These are phyloP conservation scores for Therioaphis trifolii DNA, from an alignment of 2,888 invertebrate genomes.

Conservation along the genomic window DNA sequence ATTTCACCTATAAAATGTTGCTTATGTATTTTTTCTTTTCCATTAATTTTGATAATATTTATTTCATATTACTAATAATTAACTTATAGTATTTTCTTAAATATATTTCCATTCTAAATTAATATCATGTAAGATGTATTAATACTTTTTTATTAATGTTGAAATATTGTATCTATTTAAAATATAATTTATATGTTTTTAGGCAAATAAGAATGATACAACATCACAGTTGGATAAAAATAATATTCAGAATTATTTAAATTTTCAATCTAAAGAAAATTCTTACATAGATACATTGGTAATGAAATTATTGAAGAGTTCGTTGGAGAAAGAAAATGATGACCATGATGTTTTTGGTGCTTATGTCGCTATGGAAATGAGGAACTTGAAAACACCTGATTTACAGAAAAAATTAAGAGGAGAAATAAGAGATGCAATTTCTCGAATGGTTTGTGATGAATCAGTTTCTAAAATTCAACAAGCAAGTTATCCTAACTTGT, in stretches of 20 bases:
- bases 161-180: neutral
- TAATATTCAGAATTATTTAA: neutral
- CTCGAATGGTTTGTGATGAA: neutral
- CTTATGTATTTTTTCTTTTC: no score
- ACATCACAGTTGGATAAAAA: neutral
- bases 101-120: no score
- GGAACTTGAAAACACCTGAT: slow-evolving; percentile 29
- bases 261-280: neutral
- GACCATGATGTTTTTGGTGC: slow-evolving; percentile 51
- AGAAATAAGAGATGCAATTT: slow-evolving; percentile 48
- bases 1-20: no score
- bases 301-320: slow-evolving; percentile 36
- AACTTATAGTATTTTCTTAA: no score
- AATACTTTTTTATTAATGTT: no score
- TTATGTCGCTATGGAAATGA: slow-evolving; percentile 54
- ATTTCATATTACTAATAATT: no score
- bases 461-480: neutral
- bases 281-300: slow-evolving; percentile 9
- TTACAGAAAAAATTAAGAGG: slow-evolving; percentile 37
- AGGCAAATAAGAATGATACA: slow-evolving; percentile 18
- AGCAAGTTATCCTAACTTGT: neutral
- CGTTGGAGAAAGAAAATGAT: slow-evolving; percentile 32
- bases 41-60: no score
- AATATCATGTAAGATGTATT: no score
- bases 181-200: slow-evolving; percentile 25